These are phyloP conservation scores for Scomber colias DNA, from an alignment of 2,113 vertebrate species.

Conservation along the genomic window DNA sequence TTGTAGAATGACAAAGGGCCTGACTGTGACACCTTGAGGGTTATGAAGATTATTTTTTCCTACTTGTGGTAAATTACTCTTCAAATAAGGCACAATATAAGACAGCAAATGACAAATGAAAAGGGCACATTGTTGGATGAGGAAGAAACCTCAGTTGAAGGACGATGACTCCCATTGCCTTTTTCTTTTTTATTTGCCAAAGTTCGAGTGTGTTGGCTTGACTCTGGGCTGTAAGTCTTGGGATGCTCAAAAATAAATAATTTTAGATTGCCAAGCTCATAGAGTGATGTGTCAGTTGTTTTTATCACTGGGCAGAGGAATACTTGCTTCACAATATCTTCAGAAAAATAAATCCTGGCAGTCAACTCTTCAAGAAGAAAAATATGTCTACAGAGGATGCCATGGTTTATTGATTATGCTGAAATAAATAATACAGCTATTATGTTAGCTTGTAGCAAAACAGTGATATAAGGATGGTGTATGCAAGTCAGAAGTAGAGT, in stretches of 20 bases:
- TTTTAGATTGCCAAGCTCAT: conserved; percentile 51
- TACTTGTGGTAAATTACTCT: conserved; percentile 41
- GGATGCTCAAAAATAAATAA: conserved; percentile 71
- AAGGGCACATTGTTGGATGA: conserved; percentile 8
- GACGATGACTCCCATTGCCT: conserved; percentile 10
- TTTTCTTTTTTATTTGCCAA: conserved; percentile 31
- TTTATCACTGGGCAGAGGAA: conserved; percentile 68
- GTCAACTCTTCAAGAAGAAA: conserved; percentile 62
- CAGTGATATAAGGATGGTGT: conserved; percentile 57
- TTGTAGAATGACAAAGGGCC: conserved; percentile 40
- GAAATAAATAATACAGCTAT: conserved; percentile 73
- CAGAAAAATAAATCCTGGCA: conserved; percentile 71
- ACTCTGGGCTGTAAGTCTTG: conserved; percentile 60
- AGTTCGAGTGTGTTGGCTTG: conserved; percentile 28
- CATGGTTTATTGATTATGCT: conserved; percentile 77
- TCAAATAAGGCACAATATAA: conserved; percentile 28
- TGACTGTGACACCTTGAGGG: conserved; percentile 39
- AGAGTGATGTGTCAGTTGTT: conserved; percentile 58
- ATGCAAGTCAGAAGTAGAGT: conserved; percentile 33
- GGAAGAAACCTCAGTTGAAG: conserved; percentile 17
- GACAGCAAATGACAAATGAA: conserved; percentile 36
- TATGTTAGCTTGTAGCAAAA: conserved; percentile 56
- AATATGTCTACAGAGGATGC: conserved; percentile 59
- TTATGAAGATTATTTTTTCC: conserved; percentile 46
- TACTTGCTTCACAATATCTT: conserved; percentile 71